Evolutionary conservation across 2,797 vertebrate genomes (phyloP).

Genomic region (Semotilus atromaculatus): DNA sequence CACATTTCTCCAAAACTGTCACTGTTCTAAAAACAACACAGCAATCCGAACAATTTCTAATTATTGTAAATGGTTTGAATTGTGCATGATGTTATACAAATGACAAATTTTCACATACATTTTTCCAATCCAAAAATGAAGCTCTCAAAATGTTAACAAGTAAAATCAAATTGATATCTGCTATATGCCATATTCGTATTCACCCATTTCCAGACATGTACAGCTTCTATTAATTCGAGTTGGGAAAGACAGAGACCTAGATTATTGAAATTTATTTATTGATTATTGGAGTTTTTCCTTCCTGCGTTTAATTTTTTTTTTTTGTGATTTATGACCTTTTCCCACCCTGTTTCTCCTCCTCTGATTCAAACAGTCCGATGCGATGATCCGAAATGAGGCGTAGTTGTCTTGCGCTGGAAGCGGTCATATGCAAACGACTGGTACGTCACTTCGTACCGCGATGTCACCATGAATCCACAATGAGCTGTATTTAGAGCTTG

Average conservation of each 20-base stretch:
- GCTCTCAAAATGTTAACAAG: background rate
- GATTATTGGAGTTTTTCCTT: too few relatives aligned
- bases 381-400: too few relatives aligned
- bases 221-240: background rate
- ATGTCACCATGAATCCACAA: too few relatives aligned
- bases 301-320: too few relatives aligned
- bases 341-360: too few relatives aligned
- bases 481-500: too few relatives aligned
- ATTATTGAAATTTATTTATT: constrained; percentile 10
- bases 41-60: background rate
- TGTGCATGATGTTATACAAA: background rate
- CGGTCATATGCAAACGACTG: too few relatives aligned
- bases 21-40: background rate
- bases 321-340: too few relatives aligned
- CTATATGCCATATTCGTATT: background rate
- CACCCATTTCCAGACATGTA: background rate
- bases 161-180: background rate
- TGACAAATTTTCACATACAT: background rate
- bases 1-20: background rate
- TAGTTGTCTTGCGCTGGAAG: too few relatives aligned
- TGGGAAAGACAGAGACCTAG: background rate
- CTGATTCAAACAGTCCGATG: too few relatives aligned
- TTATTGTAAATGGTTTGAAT: background rate
- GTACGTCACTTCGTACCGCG: too few relatives aligned
- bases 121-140: background rate